Evolutionary conservation across 2,113 vertebrate species (phyloP), one percentile per base, ranked within the genome.

Genomic region (Delphinapterus leucas): DNA sequence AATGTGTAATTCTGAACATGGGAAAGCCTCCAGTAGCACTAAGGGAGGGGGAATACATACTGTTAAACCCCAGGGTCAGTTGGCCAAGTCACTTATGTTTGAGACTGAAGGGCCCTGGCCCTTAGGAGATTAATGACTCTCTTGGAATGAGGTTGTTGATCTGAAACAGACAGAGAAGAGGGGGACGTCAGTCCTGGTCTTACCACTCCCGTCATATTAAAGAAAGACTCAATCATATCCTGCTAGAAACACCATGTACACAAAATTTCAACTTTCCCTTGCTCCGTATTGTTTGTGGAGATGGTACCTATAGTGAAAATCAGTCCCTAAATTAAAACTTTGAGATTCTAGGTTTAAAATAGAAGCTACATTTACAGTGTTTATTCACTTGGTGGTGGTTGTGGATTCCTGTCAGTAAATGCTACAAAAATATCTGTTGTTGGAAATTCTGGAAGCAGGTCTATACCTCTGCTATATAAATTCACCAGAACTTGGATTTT

Each of bases 321-420:
- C 38, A 55, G 58, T 53, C 49, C 63, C 65, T 94, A 95, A 97
- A 96, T 95, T 97, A 97, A 91, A 95, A 60, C 96, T 92, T 55
- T 36, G 0, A 1, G 96, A 71, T 60, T 70, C 18, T 89, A 92
- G 67, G 76, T 88, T 97, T 73, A 92, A 97, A 96, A 96, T 97
- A 97, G 97, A 96, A 97, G 31, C 83, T 97, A 81, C 90, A 92
- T 74, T 97, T 97, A 97, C 82, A 92, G 81, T 93, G 76, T 97
- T 97, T 97, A 90, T 93, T 96, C 61, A 85, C 65, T 87, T 95
- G 84, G 84, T 97, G 77, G 96, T 92, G 93, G 93, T 76, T 97
- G 71, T 97, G 95, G 92, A 85, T 96, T 85, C 71, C 84, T 97
- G 77, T 96, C 85, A 61, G 58, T 95, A 93, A 96, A 81, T 68